phyloP scores from a whole-genome alignment of 2,888 invertebrate species.

The Apantesis nais region DNA sequence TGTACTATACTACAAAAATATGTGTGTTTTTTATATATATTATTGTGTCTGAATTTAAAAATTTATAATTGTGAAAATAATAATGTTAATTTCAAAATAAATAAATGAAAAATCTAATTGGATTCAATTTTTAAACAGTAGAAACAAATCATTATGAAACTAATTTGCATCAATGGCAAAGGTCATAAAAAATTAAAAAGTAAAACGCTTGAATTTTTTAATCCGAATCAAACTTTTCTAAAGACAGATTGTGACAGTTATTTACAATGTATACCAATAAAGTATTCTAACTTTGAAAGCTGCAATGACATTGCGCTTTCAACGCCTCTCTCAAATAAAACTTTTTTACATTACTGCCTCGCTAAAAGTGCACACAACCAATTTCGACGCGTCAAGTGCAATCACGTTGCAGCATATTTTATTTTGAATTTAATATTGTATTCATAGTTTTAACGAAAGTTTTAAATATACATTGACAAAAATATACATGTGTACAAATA shows the following conservation, averaged over 20 bases:
- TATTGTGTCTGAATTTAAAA: too few species aligned
- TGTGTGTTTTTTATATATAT: too few species aligned
- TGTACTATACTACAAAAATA: too few species aligned
- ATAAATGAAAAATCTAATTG: too few species aligned
- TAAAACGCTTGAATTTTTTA: too few species aligned
- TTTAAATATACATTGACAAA: background rate
- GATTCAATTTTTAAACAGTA: too few species aligned
- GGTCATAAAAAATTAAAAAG: too few species aligned
- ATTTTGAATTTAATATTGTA: conserved; percentile 21
- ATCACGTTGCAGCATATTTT: conserved; percentile 37
- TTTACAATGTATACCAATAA: too few species aligned
- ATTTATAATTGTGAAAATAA: too few species aligned
- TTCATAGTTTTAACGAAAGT: conserved; percentile 9
- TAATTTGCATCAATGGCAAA: too few species aligned
- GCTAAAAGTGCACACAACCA: conserved; percentile 56
- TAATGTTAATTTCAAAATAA: too few species aligned
- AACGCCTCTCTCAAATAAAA: conserved; percentile 59
- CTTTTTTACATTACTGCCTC: conserved; percentile 56
- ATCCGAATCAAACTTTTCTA: background rate
- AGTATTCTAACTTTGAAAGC: conserved; percentile 50
- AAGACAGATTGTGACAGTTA: background rate
- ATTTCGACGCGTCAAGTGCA: conserved; percentile 48
- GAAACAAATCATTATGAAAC: too few species aligned
- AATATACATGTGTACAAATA: background rate
- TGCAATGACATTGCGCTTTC: conserved; percentile 57